Evolutionary conservation across 1,140 invertebrate genomes (phyloP), one percentile per base, ranked within the genome.

Genomic region (Anoplolepis gracilipes): DNA sequence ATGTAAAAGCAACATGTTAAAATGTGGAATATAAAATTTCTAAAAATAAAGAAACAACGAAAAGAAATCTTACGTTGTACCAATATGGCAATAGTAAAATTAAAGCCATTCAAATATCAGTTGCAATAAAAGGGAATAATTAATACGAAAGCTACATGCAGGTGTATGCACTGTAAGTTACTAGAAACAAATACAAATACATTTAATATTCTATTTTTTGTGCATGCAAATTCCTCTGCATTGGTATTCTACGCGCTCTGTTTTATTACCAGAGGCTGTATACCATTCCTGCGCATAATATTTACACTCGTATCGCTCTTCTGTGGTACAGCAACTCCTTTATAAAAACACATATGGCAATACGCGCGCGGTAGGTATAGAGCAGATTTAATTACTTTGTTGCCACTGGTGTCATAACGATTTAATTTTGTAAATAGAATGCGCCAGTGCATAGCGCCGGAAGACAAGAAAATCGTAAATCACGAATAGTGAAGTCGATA

Each of bases 191-290:
- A 59, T 73, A 53, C 62, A 69, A 4, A 36, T 36, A 42, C 25
- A 13, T 82, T 82, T 73, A 73, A 82, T 82, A 82, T 81, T 81
- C 65, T 72, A 81, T 82, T 82, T 82, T 82, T 82, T 39, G 49
- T 73, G 36, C 53, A 82, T 82, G 78, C 78, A 82, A 82, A 82
- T 82, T 53, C 39, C 1, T 19, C 10, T 19, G 53, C 67, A 82
- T 82, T 82, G 78, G 11, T 82, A 82, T 82, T 82, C 78, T 59
- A 59, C 55, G 67, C 78, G 67, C 36, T 33, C 36, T 82, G 78
- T 82, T 82, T 82, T 82, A 82, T 82, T 82, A 82, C 65, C 25
- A 73, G 78, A 61, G 19, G 65, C 78, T 82, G 53, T 46, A 61
- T 46, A 72, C 65, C 67, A 61, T 59, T 13, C 53, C 25, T 11